These are phyloP conservation scores for Oryzias melastigma DNA, from an alignment of 2,113 vertebrate species.

Conservation along the genomic window DNA sequence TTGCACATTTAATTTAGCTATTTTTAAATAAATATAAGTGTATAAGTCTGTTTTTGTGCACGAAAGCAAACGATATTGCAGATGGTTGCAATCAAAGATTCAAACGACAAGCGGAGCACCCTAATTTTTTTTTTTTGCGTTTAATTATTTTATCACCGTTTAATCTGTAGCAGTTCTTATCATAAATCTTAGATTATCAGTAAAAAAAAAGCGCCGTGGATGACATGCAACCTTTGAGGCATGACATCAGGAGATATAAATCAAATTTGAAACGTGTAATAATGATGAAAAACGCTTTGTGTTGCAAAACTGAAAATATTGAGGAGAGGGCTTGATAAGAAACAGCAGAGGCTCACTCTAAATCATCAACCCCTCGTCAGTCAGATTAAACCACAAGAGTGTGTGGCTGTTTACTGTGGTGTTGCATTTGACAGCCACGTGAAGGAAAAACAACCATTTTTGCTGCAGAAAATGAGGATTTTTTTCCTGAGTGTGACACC, in stretches of 20 bases:
- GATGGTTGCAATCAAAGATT: constrained; percentile 78
- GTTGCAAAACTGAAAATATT: constrained; percentile 51
- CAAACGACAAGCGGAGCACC: constrained; percentile 69
- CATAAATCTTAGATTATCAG: constrained; percentile 70
- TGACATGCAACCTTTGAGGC: constrained; percentile 50
- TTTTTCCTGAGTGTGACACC: not conserved
- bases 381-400: constrained; percentile 61
- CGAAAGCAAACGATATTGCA: constrained; percentile 68
- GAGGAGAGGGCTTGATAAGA: constrained; percentile 35
- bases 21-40: too few relatives aligned
- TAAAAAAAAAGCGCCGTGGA: constrained; percentile 52
- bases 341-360: constrained; percentile 37
- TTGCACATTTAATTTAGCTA: too few relatives aligned
- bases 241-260: constrained; percentile 53
- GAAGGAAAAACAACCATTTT: constrained; percentile 45
- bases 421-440: constrained; percentile 67
- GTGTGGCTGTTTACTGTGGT: constrained; percentile 60
- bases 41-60: too few relatives aligned
- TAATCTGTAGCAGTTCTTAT: constrained; percentile 69
- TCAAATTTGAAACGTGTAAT: constrained; percentile 57
- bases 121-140: constrained; percentile 31
- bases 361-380: constrained; percentile 53
- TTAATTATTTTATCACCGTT: constrained; percentile 72
- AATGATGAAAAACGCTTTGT: constrained; percentile 30
- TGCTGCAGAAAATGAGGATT: constrained; percentile 4